phyloP scores from a whole-genome alignment of 2,113 vertebrate species.

The Otis tarda region DNA sequence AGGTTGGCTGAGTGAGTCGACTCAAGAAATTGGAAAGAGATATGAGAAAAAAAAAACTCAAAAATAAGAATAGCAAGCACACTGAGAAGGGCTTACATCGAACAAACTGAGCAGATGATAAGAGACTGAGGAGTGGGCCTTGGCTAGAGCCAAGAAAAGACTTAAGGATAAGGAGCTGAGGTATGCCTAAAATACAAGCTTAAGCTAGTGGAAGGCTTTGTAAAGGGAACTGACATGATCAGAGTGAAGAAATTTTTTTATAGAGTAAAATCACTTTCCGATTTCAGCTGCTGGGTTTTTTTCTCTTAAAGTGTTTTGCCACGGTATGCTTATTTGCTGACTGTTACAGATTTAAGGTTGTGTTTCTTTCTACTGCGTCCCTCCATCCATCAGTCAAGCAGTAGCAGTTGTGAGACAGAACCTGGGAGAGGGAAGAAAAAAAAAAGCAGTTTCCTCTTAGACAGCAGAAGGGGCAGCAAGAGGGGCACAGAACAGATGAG shows the following conservation, averaged over 20 bases:
- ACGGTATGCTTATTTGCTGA: slow-evolving; percentile 31
- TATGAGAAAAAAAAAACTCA: not conserved
- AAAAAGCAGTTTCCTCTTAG: slow-evolving; percentile 59
- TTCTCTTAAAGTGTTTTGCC: slow-evolving; percentile 1
- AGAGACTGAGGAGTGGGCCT: not conserved
- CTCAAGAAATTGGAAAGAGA: slow-evolving; percentile 35
- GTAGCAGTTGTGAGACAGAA: slow-evolving; percentile 68
- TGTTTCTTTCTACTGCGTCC: slow-evolving; percentile 39
- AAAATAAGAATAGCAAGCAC: slow-evolving; percentile 24
- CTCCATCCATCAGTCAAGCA: slow-evolving; percentile 57
- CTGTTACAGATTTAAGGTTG: slow-evolving; percentile 36
- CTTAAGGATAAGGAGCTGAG: not conserved
- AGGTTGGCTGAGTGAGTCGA: not conserved
- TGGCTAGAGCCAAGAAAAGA: slow-evolving; percentile 17
- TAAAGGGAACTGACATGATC: not conserved
- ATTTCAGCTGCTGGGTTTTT: not conserved
- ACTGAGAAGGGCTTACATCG: not conserved
- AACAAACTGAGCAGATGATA: slow-evolving; percentile 19
- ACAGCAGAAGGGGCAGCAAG: slow-evolving; percentile 73
- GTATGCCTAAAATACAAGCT: slow-evolving; percentile 26
- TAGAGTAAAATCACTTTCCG: slow-evolving; percentile 5
- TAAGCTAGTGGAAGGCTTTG: not conserved
- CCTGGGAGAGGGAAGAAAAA: slow-evolving; percentile 34
- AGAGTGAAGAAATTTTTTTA: not conserved
- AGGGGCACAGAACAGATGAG: slow-evolving; percentile 74